Evolutionary conservation across 2,888 invertebrate genomes (phyloP), one percentile per base, ranked within the genome.

Genomic region (Phengaris arion): DNA sequence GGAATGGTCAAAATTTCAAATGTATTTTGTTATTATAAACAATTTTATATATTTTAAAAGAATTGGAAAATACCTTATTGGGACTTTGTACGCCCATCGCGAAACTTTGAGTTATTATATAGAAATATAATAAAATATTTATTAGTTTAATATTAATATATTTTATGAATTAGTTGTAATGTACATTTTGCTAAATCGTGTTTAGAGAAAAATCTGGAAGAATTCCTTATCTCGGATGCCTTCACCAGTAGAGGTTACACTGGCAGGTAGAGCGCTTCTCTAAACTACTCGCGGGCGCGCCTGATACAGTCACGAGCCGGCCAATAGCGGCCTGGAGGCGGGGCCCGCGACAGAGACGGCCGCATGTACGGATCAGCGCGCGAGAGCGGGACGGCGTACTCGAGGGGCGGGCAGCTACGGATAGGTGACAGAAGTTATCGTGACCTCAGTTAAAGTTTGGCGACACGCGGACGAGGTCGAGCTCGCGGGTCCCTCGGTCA

Each of bases 401-500:
- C 79, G 79, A 35, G 77, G 82, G 85, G 81, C 85, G 83, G 82
- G 83, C 83, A 82, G 83, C 68, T 80, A 75, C 59, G 48, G 74
- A 48, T 74, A 73, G 79, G 78, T 76, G 79, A 79, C 15, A 10
- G 54, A 52, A 77, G 57, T 69, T 55, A 68, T 68, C 70, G 69
- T 54, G 79, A 77, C 78, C 78, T 79, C 81, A 80, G 80, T 80
- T 79, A 75, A 78, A 81, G 79, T 80, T 80, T 70, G 79, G 74
- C 69, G 45, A 75, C 74, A 79, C 79, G 77, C 75, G 69, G 22
- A 77, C 74, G 79, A 78, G 78, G 76, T 73, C 76, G 78, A 70
- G 35, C 78, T 51, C 10, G 68, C 48, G 22, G 69, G 22, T 35
- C 46, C 51, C 7, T 46, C n/a, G 69, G 22, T 35, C 46, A 52